Evolutionary conservation across 2,113 vertebrate species (phyloP).

Genomic region (Tychaedon coryphoeus): DNA sequence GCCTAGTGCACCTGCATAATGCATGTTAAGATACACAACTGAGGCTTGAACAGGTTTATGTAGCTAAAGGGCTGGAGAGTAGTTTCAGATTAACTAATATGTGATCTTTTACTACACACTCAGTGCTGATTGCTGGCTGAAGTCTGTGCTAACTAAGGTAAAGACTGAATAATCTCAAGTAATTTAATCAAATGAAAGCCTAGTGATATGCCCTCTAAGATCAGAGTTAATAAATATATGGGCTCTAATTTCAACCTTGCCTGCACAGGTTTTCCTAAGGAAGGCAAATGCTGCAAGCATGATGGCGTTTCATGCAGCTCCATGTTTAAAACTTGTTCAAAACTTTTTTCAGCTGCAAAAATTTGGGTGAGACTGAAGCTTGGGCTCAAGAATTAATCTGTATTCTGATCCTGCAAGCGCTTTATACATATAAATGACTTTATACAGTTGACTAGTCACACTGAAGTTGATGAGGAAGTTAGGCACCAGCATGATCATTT

Average conservation of each 20-base stretch:
- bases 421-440: constrained; percentile 31
- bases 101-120: constrained; percentile 12
- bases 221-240: neutral
- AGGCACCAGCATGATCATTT: constrained; percentile 16
- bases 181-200: neutral
- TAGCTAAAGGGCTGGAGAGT: neutral
- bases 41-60: neutral
- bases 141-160: neutral
- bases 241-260: neutral
- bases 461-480: neutral
- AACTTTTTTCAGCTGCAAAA: neutral
- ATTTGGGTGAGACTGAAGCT: neutral
- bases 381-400: neutral
- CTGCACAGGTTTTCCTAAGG: neutral
- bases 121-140: neutral
- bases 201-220: neutral
- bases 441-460: constrained; percentile 11
- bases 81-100: constrained; percentile 35
- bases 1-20: neutral
- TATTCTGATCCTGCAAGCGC: neutral
- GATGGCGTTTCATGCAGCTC: neutral
- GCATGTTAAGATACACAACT: neutral
- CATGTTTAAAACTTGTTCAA: neutral
- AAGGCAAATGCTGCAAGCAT: neutral
- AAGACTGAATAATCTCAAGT: neutral